Evolutionary conservation across 2,888 invertebrate genomes (phyloP).

Genomic region (Noctua fimbriata): DNA sequence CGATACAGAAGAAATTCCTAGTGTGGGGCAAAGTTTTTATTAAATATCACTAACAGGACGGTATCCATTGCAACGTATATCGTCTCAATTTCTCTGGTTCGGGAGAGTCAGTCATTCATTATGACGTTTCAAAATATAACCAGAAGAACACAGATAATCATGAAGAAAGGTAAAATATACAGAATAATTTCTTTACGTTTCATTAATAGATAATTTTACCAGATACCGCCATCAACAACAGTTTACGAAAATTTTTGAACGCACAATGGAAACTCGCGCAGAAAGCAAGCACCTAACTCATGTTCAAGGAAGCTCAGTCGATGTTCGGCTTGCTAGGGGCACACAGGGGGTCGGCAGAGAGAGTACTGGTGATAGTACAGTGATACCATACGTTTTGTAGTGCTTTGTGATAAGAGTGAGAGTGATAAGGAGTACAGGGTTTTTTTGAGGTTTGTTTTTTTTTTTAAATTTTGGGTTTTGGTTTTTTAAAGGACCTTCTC

Average conservation of each 20-base stretch:
- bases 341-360: slow-evolving; percentile 57
- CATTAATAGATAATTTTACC: neutral
- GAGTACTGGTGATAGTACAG: slow-evolving; percentile 9
- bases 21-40: too few species aligned
- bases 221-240: neutral
- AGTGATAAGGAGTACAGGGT: neutral
- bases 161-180: neutral
- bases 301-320: slow-evolving; percentile 76
- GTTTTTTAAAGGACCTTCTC: neutral
- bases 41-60: too few species aligned
- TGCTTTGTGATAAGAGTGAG: slow-evolving; percentile 28
- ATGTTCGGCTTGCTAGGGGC: slow-evolving; percentile 71
- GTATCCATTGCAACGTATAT: too few species aligned
- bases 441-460: slow-evolving; percentile 28
- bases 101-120: neutral
- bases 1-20: too few species aligned
- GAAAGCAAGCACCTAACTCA: slow-evolving; percentile 71
- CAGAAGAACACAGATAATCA: neutral
- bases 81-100: neutral
- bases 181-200: too few species aligned
- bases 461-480: neutral
- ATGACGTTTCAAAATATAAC: neutral
- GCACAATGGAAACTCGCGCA: slow-evolving; percentile 72
- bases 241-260: neutral
- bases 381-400: slow-evolving; percentile 8